phyloP scores from a whole-genome alignment of 2,888 invertebrate species.

The Mallateleia sp. region DNA sequence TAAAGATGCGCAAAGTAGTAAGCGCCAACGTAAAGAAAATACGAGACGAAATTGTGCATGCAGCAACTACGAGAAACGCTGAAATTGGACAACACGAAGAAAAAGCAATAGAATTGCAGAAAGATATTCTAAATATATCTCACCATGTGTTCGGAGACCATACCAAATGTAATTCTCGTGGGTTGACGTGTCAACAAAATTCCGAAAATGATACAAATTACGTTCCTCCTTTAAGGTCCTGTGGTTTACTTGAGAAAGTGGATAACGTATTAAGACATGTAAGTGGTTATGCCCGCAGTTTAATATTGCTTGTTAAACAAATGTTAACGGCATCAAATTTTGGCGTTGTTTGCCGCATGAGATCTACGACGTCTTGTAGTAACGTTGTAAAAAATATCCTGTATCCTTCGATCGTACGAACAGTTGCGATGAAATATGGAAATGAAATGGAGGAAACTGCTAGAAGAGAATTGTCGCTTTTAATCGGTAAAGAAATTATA shows the following conservation, averaged over 20 bases:
- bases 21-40: neutral
- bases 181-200: neutral
- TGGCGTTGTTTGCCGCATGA: constrained; percentile 60
- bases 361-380: constrained; percentile 39
- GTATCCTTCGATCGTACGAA: constrained; percentile 30
- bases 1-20: neutral
- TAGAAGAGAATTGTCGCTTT: constrained; percentile 18
- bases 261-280: constrained; percentile 1
- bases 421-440: constrained; percentile 51
- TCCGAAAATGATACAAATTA: constrained; percentile 4
- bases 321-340: constrained; percentile 68
- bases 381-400: constrained; percentile 49
- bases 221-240: neutral
- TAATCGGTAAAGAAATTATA: constrained; percentile 14
- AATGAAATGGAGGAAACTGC: constrained; percentile 70
- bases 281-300: constrained; percentile 32
- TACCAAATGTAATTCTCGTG: neutral
- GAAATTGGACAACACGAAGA: neutral
- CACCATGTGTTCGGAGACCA: constrained; percentile 60
- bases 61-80: constrained; percentile 6
- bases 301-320: constrained; percentile 17
- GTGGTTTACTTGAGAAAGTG: constrained; percentile 32
- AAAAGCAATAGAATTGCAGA: neutral
- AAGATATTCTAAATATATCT: constrained; percentile 30
- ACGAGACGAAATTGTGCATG: constrained; percentile 10